phyloP scores from a whole-genome alignment of 2,888 invertebrate species.

The Harpalus rubripes region DNA sequence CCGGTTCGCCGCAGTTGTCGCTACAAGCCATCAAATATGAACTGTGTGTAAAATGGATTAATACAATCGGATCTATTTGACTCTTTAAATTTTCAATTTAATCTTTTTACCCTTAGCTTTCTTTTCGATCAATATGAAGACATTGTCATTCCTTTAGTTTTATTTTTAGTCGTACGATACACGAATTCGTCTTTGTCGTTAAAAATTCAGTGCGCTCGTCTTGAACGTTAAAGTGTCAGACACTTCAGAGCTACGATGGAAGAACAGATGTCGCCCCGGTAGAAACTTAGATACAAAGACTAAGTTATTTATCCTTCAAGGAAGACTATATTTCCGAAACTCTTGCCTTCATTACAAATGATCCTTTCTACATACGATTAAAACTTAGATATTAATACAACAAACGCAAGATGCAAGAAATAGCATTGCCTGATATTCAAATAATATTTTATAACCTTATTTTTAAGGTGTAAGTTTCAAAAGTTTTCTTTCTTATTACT shows the following conservation, averaged over 20 bases:
- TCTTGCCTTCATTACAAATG: not conserved
- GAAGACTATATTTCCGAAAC: not conserved
- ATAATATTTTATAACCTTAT: no score
- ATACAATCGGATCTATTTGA: no score
- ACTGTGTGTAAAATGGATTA: no score
- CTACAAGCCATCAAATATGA: no score
- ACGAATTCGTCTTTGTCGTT: constrained; percentile 46
- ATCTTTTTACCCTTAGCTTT: not conserved
- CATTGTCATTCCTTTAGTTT: constrained; percentile 3
- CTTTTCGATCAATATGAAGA: not conserved
- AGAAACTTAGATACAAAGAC: constrained; percentile 21
- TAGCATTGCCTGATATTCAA: not conserved
- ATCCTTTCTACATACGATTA: not conserved
- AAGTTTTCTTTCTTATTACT: not conserved
- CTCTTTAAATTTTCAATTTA: not conserved
- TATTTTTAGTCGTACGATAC: not conserved
- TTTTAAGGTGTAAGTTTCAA: not conserved
- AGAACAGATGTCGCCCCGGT: constrained; percentile 49
- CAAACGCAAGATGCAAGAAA: not conserved
- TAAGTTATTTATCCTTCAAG: constrained; percentile 7
- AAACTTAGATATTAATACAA: not conserved
- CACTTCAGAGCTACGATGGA: constrained; percentile 29
- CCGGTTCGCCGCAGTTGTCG: no score
- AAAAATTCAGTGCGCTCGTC: constrained; percentile 53
- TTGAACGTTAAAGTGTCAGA: constrained; percentile 53